Evolutionary conservation across 2,888 invertebrate species (phyloP), one percentile per base, ranked within the genome.

Genomic region (Lymantria dispar): DNA sequence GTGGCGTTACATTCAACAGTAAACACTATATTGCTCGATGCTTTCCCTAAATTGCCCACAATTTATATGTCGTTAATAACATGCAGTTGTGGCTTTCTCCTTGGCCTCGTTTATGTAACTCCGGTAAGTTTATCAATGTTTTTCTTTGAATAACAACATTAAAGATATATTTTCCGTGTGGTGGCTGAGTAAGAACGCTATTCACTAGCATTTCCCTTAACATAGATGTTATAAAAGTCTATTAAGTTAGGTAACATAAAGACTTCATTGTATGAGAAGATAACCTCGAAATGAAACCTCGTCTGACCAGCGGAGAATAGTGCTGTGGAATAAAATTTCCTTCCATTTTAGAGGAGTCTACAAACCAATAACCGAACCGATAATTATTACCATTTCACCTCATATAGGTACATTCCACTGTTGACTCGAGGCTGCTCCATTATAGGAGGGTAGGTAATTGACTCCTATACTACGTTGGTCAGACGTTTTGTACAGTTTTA

Each of bases 61-160:
- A 91, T 94, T 87, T 86, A 92, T 64, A 93, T 95, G 62, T 94
- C 95, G 0, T 71, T 90, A 0, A 60, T 73, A 0, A 79, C 92
- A 5, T 92, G 93, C 60, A 45, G 83, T 0, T 62, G 80, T 9
- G 94, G 95, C 8, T 96, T 95, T 71, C 70, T 94, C 0, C 66
- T 94, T 50, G 95, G 96, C 15, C 87, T 96, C 1, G 81, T 96
- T 22, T 96, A 96, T 70, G 92, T 95, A 1, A 96, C 96, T 2
- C 96, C 96, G 74, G 96, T 96, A 88, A 89, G 89, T 33, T 10
- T 33, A 33, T 33, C 8, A 10, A 33, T 33, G 8, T 33, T 10
- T 7, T 33, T 5, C 33, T 33, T 33, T 33, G 2, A 33, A 10
- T 10, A 33, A 33, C 8, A 33, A 22, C 22, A 5, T 22, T 22